phyloP scores from a whole-genome alignment of 2,797 vertebrate species.

The Argentina silus region DNA sequence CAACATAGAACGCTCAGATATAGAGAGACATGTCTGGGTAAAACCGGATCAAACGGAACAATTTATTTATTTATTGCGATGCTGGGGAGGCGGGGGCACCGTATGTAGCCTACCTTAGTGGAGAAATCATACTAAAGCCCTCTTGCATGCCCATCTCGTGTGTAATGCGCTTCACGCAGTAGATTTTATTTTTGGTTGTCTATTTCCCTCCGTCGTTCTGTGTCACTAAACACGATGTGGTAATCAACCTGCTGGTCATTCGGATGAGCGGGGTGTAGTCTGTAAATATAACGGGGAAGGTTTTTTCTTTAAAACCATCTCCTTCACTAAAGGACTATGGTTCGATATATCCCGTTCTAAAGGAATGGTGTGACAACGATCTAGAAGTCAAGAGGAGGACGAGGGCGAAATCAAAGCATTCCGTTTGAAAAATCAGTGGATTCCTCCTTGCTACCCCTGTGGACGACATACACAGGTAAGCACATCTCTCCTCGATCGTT shows the following conservation, averaged over 20 bases:
- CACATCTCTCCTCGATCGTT: not conserved
- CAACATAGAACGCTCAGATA: conserved; percentile 13
- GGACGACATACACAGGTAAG: conserved; percentile 48
- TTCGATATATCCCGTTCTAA: conserved; percentile 29
- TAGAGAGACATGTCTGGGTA: conserved; percentile 20
- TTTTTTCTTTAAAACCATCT: conserved; percentile 24
- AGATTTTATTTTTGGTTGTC: conserved; percentile 29
- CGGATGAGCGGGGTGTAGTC: conserved; percentile 52
- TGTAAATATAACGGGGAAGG: conserved; percentile 23
- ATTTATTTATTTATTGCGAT: conserved; percentile 28
- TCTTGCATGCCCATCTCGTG: conserved; percentile 25
- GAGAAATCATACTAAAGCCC: conserved; percentile 21
- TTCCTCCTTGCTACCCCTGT: conserved; percentile 30
- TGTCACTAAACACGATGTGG: conserved; percentile 46
- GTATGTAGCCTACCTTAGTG: conserved; percentile 29
- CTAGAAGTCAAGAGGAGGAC: conserved; percentile 33
- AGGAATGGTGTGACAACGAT: conserved; percentile 42
- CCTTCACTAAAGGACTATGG: conserved; percentile 26
- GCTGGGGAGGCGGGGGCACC: conserved; percentile 30
- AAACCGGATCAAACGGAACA: conserved; percentile 28
- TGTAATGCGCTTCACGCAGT: conserved; percentile 44
- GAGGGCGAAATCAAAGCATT: conserved; percentile 25
- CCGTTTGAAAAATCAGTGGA: conserved; percentile 19
- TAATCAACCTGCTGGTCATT: conserved; percentile 53
- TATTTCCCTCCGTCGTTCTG: conserved; percentile 6